Evolutionary conservation across 2,797 vertebrate genomes (phyloP).

Genomic region (Myripristis murdjan): DNA sequence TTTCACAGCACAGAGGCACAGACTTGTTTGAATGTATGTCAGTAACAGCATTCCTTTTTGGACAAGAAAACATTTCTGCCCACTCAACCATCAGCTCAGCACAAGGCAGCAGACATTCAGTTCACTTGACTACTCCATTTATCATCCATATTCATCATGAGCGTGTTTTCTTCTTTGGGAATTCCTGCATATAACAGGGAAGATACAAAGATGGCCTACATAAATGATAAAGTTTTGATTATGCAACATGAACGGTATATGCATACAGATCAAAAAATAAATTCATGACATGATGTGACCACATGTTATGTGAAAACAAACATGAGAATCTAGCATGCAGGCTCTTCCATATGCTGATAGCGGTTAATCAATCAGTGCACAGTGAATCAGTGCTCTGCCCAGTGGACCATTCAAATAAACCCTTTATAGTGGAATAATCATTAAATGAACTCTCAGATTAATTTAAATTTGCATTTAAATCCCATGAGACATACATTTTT

Average conservation of each 20-base stretch:
- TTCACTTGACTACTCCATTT: constrained; percentile 47
- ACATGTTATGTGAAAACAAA: neutral
- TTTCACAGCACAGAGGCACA: constrained; percentile 4
- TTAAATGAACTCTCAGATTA: no score
- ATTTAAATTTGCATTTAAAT: no score
- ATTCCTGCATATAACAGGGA: constrained; percentile 10
- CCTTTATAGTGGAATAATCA: no score
- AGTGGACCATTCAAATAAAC: no score
- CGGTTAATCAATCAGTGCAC: no score
- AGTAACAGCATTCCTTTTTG: constrained; percentile 39
- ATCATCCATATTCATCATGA: constrained; percentile 53
- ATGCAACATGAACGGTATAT: neutral
- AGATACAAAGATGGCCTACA: neutral
- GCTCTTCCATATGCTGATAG: no score
- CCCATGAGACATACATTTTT: no score
- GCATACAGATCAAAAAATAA: constrained; percentile 1
- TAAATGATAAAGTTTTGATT: no score
- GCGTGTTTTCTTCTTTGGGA: constrained; percentile 28
- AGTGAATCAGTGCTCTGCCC: no score
- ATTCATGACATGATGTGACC: neutral
- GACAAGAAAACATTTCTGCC: constrained; percentile 40
- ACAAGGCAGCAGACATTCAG: constrained; percentile 45
- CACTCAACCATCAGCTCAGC: constrained; percentile 43
- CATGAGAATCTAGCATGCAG: neutral
- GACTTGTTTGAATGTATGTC: constrained; percentile 27